Base-by-base conservation (phyloP, 2,113 vertebrate species). In the Puffinus mauretanicus region DNA sequence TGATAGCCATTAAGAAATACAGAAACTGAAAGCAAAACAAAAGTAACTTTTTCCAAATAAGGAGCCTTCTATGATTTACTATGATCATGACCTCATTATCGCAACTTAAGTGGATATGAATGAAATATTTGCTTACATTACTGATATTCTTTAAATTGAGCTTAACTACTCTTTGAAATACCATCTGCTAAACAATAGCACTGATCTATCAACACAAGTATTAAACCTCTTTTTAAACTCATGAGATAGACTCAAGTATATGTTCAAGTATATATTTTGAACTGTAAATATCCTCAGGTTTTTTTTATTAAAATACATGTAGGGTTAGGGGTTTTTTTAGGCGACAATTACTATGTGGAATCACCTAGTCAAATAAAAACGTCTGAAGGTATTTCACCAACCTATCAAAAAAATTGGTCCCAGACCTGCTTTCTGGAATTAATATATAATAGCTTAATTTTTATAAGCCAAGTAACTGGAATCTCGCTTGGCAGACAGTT, bases 391-490 rank as follows among this genome's bases (percentile, higher is more conserved):
- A 82, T 88, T 93, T 84, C 69, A 93, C 11, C 22, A 83, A 83
- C 1, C 54, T 78, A 40, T 13, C 60, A 6, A 78, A 55, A 85
- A 49, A 64, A 65, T 2, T 34, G 36, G 11, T 52, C 57, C 32
- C 61, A 69, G 29, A 64, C 10, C 15, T 20, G 11, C 9, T 81
- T 95, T 81, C 72, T 91, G 73, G 21, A 89, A 94, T 89, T 58
- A 75, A 82, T 85, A 36, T 12, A 32, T 16, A 82, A 84, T 49
- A 8, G 10, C 66, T 91, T 95, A 80, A 85, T 94, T 96, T 90
- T 95, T 93, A 69, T 61, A 76, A 90, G 36, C 34, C 73, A 90
- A 82, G 91, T 95, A 95, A 80, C 44, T 87, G 65, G 10, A 94
- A 80, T 91, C 54, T 93, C 9, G 7, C 34, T 82, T 62, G 29